phyloP scores from a whole-genome alignment of 2,113 vertebrate genomes.

The Labrus mixtus region DNA sequence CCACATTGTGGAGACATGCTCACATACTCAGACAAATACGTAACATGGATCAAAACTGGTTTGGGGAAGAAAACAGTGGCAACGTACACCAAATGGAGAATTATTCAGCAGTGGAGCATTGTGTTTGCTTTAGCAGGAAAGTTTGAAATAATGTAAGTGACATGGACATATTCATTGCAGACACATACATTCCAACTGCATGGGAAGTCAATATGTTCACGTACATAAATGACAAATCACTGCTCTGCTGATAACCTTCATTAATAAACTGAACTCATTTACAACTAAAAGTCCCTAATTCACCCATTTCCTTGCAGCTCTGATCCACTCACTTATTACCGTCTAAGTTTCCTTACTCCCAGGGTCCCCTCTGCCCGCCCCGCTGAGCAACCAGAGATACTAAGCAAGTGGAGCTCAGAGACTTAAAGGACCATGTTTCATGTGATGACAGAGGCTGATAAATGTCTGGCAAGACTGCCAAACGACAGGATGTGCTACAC shows the following conservation, averaged over 20 bases:
- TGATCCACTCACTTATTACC: background rate
- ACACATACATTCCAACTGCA: slow-evolving; percentile 16
- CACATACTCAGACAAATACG: slow-evolving; percentile 29
- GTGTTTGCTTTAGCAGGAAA: slow-evolving; percentile 2
- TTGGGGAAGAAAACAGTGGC: background rate
- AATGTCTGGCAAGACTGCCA: slow-evolving; percentile 64
- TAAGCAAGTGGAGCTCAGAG: slow-evolving; percentile 21
- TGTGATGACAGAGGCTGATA: slow-evolving; percentile 62
- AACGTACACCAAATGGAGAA: background rate
- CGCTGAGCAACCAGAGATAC: slow-evolving; percentile 35
- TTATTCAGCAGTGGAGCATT: background rate
- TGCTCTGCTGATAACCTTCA: too few species aligned
- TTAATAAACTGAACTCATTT: too few species aligned
- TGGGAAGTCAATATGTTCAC: slow-evolving; percentile 4
- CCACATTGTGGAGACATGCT: slow-evolving; percentile 39
- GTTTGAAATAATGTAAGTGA: slow-evolving; percentile 33
- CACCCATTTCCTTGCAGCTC: background rate
- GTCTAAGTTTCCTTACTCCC: background rate
- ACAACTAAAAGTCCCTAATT: background rate
- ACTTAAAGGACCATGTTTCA: slow-evolving; percentile 51
- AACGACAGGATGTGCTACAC: slow-evolving; percentile 54
- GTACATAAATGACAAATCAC: too few species aligned
- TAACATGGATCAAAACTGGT: slow-evolving; percentile 5
- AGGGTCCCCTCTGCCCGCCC: slow-evolving; percentile 15
- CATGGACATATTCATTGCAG: slow-evolving; percentile 1